Conservation (phyloP, 2,888 invertebrate species). For the Apotomis turbidana region DNA sequence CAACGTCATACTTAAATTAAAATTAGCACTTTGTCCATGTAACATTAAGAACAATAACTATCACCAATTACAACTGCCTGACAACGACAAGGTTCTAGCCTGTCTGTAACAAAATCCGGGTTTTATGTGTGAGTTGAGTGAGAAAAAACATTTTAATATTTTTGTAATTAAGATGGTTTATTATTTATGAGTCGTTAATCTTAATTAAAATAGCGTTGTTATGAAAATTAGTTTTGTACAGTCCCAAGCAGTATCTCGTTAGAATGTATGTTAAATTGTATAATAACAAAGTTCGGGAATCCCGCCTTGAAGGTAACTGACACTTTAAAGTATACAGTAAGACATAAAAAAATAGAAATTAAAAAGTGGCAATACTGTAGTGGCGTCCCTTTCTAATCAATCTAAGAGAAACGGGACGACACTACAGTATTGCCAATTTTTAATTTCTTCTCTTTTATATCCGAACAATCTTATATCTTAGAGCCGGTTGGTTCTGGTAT, state of each 20-base stretch:
- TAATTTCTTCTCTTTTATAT: too few relatives aligned
- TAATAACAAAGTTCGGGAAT: neutral
- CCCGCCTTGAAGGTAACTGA: neutral
- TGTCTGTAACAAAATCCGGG: neutral
- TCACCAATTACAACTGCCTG: neutral
- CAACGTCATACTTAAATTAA: constrained; percentile 1
- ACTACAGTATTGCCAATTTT: too few relatives aligned
- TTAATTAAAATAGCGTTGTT: constrained; percentile 29
- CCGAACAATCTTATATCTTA: too few relatives aligned
- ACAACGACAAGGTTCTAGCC: neutral
- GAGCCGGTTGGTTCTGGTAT: too few relatives aligned
- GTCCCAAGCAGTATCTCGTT: neutral
- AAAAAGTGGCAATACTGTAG: too few relatives aligned
- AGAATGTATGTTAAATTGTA: neutral
- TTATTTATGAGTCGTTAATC: constrained; percentile 28
- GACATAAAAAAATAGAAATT: too few relatives aligned
- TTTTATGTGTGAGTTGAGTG: constrained; percentile 9
- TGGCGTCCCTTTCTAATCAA: too few relatives aligned
- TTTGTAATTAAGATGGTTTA: constrained; percentile 17
- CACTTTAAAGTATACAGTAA: too few relatives aligned
- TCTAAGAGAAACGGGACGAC: too few relatives aligned
- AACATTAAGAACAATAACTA: too few relatives aligned
- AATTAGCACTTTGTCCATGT: constrained; percentile 14
- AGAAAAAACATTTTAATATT: constrained; percentile 4
- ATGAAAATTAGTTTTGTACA: constrained; percentile 1